Percentiles rank a stretch among this genome's conserved stretches.
phyloP scores from a whole-genome alignment of 64 coral and sea anemone species.

The Montipora sp. region DNA sequence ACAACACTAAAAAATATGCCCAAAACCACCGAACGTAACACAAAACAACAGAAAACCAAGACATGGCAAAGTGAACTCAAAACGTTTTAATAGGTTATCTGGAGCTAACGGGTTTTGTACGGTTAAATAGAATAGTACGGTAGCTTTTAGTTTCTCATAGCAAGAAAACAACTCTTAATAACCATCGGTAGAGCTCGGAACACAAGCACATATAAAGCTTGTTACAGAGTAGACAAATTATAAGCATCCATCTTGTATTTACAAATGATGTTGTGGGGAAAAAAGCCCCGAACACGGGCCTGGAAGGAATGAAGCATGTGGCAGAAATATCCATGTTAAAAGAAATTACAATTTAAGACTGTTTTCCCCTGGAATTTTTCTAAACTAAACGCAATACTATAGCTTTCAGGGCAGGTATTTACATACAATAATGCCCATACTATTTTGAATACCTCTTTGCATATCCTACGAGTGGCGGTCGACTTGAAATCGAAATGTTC shows the following conservation, averaged over 20 bases:
- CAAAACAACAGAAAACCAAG: constrained; percentile 42
- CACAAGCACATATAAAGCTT: constrained; percentile 29
- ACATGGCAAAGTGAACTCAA: constrained; percentile 33
- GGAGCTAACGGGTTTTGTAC: constrained; percentile 6
- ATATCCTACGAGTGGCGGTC: constrained; percentile 52
- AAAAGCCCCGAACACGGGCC: constrained; percentile 30
- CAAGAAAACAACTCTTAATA: constrained; percentile 57
- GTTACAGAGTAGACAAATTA: constrained; percentile 32
- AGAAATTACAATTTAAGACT: constrained; percentile 36
- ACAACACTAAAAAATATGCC: constrained; percentile 26
- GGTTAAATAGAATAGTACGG: constrained; percentile 73
- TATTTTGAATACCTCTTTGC: constrained; percentile 54
- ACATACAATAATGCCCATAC: constrained; percentile 60
- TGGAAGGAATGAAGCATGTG: not conserved
- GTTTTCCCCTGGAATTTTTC: constrained; percentile 50
- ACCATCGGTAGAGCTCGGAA: constrained; percentile 13
- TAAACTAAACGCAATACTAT: constrained; percentile 53
- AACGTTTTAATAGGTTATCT: constrained; percentile 79
- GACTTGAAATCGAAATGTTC: constrained; percentile 47
- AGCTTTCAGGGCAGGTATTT: constrained; percentile 59
- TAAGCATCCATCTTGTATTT: constrained; percentile 32
- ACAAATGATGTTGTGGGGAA: constrained; percentile 24
- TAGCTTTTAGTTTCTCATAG: constrained; percentile 49
- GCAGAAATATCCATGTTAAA: constrained; percentile 26
- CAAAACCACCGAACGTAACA: constrained; percentile 12